Percentiles rank a stretch among this genome's conserved stretches.
These are phyloP conservation scores for Eucriotettix oculatus DNA, from an alignment of 2,888 invertebrate genomes.

Conservation along the genomic window DNA sequence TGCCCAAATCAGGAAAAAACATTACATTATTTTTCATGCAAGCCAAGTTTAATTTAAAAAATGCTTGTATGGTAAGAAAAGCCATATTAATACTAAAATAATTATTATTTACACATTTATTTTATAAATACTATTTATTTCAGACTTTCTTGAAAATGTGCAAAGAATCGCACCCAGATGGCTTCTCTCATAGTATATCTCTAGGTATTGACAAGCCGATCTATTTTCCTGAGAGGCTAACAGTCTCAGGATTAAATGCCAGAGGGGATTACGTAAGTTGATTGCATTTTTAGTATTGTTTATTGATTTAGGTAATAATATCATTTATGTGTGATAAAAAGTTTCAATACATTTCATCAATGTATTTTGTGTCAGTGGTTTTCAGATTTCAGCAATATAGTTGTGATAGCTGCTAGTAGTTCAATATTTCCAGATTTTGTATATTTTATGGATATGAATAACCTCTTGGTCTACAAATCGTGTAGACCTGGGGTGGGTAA, in stretches of 20 bases:
- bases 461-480: too few relatives aligned
- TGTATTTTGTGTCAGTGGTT: too few relatives aligned
- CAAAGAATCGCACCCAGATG: not conserved
- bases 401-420: too few relatives aligned
- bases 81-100: not conserved
- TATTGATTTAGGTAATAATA: too few relatives aligned
- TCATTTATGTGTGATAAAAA: too few relatives aligned
- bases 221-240: not conserved
- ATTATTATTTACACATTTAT: not conserved
- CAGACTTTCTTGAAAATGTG: not conserved
- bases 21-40: slow-evolving; percentile 17
- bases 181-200: not conserved
- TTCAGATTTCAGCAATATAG: too few relatives aligned
- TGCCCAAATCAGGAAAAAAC: slow-evolving; percentile 15
- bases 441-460: too few relatives aligned
- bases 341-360: too few relatives aligned
- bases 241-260: not conserved
- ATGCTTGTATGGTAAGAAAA: slow-evolving; percentile 15
- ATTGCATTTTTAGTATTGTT: too few relatives aligned
- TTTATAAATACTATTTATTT: not conserved
- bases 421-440: too few relatives aligned
- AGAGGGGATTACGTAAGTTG: not conserved
- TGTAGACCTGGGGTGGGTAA: too few relatives aligned
- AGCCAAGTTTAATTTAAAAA: slow-evolving; percentile 16
- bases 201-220: not conserved